Conservation (phyloP, 2,113 vertebrate species). For the Aythya baeri region DNA sequence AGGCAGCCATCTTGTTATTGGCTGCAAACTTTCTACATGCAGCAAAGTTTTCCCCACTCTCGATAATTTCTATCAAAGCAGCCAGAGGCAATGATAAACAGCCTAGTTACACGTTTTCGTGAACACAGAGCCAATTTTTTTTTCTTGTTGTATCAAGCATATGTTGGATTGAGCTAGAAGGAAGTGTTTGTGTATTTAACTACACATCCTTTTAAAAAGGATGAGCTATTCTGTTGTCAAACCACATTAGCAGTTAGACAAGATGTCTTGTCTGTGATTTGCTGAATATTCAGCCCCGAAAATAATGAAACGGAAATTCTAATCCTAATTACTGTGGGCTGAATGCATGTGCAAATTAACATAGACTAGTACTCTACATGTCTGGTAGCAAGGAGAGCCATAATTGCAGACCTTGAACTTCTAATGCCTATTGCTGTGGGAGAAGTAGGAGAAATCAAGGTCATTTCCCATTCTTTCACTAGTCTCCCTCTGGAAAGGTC, state of each 20-base stretch:
- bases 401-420: background rate
- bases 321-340: background rate
- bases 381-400: background rate
- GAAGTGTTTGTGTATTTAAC: background rate
- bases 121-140: background rate
- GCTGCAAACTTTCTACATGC: background rate
- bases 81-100: background rate
- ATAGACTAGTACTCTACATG: background rate
- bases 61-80: background rate
- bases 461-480: background rate
- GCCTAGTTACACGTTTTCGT: background rate
- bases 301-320: background rate
- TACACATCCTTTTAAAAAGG: background rate
- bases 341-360: background rate
- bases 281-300: background rate
- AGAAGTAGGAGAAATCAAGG: background rate
- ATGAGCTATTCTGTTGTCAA: slow-evolving; percentile 1
- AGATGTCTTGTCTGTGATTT: background rate
- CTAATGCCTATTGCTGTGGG: background rate
- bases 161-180: background rate
- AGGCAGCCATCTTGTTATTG: background rate
- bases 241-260: background rate
- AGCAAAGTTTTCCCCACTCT: background rate
- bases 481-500: background rate
- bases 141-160: background rate